phyloP scores from a whole-genome alignment of 2,888 invertebrate species.

The Tipula unca region DNA sequence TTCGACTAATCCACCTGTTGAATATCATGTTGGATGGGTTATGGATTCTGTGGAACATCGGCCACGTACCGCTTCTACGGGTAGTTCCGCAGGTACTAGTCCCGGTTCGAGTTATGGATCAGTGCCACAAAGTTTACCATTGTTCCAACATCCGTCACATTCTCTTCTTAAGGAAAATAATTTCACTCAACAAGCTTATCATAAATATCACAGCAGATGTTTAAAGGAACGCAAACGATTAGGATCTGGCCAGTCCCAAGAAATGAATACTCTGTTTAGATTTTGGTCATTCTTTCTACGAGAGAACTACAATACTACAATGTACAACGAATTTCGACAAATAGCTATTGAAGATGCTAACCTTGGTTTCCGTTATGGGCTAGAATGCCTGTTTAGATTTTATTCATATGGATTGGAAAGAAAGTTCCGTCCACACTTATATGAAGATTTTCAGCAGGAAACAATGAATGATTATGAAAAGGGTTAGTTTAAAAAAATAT shows the following conservation, averaged over 20 bases:
- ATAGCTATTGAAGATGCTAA: conserved; percentile 90
- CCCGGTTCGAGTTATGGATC: conserved; percentile 71
- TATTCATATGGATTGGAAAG: conserved; percentile 96
- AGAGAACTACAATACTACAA: conserved; percentile 94
- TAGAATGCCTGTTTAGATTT: conserved; percentile 90
- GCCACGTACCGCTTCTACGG: conserved; percentile 66
- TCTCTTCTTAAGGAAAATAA: conserved; percentile 90
- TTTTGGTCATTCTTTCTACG: conserved; percentile 99
- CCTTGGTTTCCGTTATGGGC: conserved; percentile 77
- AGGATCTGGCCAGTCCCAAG: conserved; percentile 91
- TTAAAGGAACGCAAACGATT: conserved; percentile 80
- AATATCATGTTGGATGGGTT: conserved; percentile 96
- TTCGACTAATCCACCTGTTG: conserved; percentile 86
- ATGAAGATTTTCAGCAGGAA: conserved; percentile 92
- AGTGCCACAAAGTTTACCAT: conserved; percentile 72
- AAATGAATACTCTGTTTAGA: conserved; percentile 98
- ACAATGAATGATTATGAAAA: conserved; percentile 82
- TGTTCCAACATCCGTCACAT: conserved; percentile 95
- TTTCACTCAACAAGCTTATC: conserved; percentile 96
- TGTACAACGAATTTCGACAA: conserved; percentile 91
- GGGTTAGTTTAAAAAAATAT: conserved; percentile 44
- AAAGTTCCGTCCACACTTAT: conserved; percentile 90
- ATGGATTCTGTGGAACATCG: conserved; percentile 85
- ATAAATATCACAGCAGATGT: conserved; percentile 91
- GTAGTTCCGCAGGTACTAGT: conserved; percentile 74